phyloP scores from a whole-genome alignment of 2,888 invertebrate genomes.

The Acanthosepion pharaonis region DNA sequence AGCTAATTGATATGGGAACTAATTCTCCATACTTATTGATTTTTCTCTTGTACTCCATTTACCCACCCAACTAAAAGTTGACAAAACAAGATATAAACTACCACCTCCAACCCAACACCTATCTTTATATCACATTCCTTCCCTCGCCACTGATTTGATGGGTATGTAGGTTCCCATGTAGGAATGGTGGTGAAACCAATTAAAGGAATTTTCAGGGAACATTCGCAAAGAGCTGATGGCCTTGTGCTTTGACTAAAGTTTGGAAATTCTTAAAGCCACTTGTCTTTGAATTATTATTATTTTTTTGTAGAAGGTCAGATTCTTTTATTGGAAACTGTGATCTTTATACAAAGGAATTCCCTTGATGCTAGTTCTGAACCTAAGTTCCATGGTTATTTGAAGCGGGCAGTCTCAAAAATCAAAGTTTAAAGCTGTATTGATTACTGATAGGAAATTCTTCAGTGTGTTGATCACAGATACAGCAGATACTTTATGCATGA shows the following conservation, averaged over 20 bases:
- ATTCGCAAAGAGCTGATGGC: background rate
- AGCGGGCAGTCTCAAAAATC: background rate
- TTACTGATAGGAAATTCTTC: conserved; percentile 33
- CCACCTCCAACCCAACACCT: background rate
- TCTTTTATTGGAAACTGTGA: conserved; percentile 33
- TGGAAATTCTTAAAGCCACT: background rate
- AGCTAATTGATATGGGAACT: conserved; percentile 18
- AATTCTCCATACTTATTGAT: conserved; percentile 33
- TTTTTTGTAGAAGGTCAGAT: background rate
- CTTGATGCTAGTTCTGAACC: background rate
- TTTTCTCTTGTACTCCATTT: background rate
- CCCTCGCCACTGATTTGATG: background rate
- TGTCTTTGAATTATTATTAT: background rate
- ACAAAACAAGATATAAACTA: background rate
- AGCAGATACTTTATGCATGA: background rate
- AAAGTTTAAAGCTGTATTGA: background rate
- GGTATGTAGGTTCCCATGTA: background rate
- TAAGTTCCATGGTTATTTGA: background rate
- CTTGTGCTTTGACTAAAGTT: background rate
- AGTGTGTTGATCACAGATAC: background rate
- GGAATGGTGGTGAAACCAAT: background rate
- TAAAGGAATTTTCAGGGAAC: background rate
- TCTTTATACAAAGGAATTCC: background rate
- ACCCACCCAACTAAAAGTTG: background rate
- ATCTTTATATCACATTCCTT: background rate